These are phyloP conservation scores for Balearica regulorum DNA, from an alignment of 2,797 vertebrate species.

Conservation along the genomic window DNA sequence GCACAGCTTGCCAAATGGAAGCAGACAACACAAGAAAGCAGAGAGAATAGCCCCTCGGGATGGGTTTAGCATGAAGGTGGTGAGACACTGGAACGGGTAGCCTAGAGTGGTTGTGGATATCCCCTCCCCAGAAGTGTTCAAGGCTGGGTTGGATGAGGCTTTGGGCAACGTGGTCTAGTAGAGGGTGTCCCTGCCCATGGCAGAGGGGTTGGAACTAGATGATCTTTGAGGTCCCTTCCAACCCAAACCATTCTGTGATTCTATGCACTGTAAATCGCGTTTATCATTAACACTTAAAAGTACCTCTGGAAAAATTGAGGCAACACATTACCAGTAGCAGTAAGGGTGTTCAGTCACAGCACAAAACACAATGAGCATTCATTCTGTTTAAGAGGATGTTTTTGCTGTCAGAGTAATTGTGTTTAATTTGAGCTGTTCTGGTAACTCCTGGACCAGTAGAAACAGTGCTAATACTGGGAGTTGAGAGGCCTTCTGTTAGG, in stretches of 20 bases:
- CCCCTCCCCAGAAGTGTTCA: fast-evolving
- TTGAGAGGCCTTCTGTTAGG: neutral
- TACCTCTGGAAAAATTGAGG: neutral
- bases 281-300: neutral
- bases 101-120: neutral
- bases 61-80: neutral
- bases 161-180: neutral
- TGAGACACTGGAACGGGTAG: neutral
- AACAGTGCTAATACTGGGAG: neutral
- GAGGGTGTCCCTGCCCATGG: neutral
- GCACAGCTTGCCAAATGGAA: neutral
- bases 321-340: neutral
- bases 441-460: neutral
- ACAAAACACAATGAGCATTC: neutral
- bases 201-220: no score
- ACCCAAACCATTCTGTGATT: neutral
- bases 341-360: neutral
- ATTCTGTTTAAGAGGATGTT: neutral
- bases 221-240: neutral
- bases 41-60: neutral
- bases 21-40: neutral
- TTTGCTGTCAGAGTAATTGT: neutral
- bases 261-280: fast-evolving
- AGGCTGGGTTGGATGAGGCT: neutral
- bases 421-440: neutral